Conservation (phyloP, 2,888 invertebrate genomes). For the Cataglyphis albicans region DNA sequence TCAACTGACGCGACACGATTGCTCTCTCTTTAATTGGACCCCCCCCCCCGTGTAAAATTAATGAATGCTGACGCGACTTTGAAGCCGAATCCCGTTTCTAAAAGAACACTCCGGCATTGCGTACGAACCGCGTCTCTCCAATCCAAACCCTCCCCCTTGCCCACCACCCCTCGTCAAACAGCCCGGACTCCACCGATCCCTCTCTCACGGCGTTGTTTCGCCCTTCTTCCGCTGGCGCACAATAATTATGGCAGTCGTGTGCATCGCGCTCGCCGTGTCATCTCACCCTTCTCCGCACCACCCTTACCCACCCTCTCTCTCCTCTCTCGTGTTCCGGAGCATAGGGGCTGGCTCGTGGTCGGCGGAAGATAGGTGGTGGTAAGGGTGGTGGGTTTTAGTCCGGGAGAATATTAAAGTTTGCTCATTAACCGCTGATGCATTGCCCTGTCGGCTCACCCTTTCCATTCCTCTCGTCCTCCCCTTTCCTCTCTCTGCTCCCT, state of each 20-base stretch:
- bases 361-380: conserved; percentile 68
- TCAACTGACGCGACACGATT: conserved; percentile 4
- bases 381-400: conserved; percentile 68
- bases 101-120: conserved; percentile 37
- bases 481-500: conserved; percentile 5
- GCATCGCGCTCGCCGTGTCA: conserved; percentile 63
- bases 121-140: neutral
- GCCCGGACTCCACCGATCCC: conserved; percentile 4
- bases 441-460: conserved; percentile 66
- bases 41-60: conserved; percentile 53
- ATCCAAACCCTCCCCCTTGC: neutral
- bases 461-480: conserved; percentile 31
- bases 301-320: neutral
- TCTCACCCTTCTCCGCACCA: conserved; percentile 27
- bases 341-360: conserved; percentile 65
- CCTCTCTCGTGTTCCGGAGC: conserved; percentile 24
- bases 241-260: conserved; percentile 71
- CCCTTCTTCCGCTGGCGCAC: conserved; percentile 57
- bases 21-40: conserved; percentile 59
- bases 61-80: conserved; percentile 60
- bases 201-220: conserved; percentile 37
- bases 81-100: conserved; percentile 36
- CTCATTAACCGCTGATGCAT: conserved; percentile 82
- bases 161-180: conserved; percentile 15
- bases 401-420: conserved; percentile 81